phyloP scores from a whole-genome alignment of 2,888 invertebrate genomes.

The Lottia gigantea region DNA sequence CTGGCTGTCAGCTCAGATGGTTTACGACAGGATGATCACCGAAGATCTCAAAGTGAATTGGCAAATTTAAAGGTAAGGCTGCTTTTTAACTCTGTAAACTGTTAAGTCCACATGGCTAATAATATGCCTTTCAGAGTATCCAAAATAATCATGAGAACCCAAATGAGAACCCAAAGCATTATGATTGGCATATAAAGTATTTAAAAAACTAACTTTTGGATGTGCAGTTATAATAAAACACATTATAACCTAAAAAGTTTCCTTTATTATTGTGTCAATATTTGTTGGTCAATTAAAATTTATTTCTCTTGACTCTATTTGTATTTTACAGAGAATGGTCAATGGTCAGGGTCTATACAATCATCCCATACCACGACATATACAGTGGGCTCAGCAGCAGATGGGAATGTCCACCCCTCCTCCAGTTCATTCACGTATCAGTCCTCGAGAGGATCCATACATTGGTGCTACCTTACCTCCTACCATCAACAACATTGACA shows the following conservation, averaged over 20 bases:
- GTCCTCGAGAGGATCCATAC: slow-evolving; percentile 17
- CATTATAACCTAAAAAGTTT: background rate
- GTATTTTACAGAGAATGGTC: slow-evolving; percentile 19
- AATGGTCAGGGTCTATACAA: slow-evolving; percentile 17
- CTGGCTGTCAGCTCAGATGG: slow-evolving; percentile 34
- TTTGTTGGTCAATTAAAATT: background rate
- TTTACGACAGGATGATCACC: slow-evolving; percentile 20
- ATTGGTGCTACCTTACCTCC: background rate
- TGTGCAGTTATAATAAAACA: no score
- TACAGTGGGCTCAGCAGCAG: background rate
- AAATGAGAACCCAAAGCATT: no score
- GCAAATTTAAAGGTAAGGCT: slow-evolving; percentile 18
- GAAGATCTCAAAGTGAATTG: slow-evolving; percentile 18
- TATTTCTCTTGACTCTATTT: background rate
- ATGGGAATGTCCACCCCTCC: slow-evolving; percentile 27
- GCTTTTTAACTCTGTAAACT: background rate
- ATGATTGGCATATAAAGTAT: no score
- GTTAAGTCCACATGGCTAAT: no score
- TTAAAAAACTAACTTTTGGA: no score
- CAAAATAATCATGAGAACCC: no score
- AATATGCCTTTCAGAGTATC: no score
- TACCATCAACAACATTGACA: background rate
- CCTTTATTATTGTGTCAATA: background rate
- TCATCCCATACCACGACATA: slow-evolving; percentile 12
- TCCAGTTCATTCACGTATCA: slow-evolving; percentile 21